Evolutionary conservation across 2,888 invertebrate genomes (phyloP).

Genomic region (Drosophila bunnanda): DNA sequence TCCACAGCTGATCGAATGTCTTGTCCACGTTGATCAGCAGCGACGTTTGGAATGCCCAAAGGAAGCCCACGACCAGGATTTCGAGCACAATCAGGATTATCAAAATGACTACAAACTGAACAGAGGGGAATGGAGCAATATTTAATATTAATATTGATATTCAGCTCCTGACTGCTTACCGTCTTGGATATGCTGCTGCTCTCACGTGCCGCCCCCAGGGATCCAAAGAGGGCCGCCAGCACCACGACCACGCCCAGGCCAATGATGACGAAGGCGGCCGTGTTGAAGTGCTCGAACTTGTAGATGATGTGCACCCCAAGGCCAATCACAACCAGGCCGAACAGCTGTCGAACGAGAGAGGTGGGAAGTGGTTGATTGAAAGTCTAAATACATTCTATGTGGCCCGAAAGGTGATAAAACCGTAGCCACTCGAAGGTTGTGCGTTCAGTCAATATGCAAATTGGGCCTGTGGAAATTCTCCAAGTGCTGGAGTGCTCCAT

Average conservation of each 20-base stretch:
- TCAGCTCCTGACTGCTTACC: slow-evolving; percentile 49
- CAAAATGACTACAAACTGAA: slow-evolving; percentile 71
- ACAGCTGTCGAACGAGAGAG: slow-evolving; percentile 58
- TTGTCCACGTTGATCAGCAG: slow-evolving; percentile 79
- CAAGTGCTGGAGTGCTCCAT: neutral
- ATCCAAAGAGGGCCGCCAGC: slow-evolving; percentile 69
- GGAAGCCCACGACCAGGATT: slow-evolving; percentile 72
- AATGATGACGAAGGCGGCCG: slow-evolving; percentile 70
- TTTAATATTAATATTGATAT: neutral
- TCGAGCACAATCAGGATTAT: slow-evolving; percentile 71
- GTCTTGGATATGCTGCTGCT: slow-evolving; percentile 73
- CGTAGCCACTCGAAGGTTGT: slow-evolving; percentile 7
- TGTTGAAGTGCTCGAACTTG: slow-evolving; percentile 74
- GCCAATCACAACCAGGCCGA: slow-evolving; percentile 67
- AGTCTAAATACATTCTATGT: slow-evolving; percentile 20
- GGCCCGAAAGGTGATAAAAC: slow-evolving; percentile 28
- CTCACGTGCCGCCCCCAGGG: slow-evolving; percentile 72
- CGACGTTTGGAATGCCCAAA: slow-evolving; percentile 78
- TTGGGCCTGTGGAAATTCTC: slow-evolving; percentile 9
- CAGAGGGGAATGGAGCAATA: neutral
- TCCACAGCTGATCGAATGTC: slow-evolving; percentile 79
- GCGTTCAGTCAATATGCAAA: slow-evolving; percentile 49
- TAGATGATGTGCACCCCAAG: slow-evolving; percentile 68
- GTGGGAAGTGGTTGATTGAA: slow-evolving; percentile 27
- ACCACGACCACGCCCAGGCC: slow-evolving; percentile 68